phyloP scores from a whole-genome alignment of 2,113 vertebrate genomes.

The Pterocles orientalis region DNA sequence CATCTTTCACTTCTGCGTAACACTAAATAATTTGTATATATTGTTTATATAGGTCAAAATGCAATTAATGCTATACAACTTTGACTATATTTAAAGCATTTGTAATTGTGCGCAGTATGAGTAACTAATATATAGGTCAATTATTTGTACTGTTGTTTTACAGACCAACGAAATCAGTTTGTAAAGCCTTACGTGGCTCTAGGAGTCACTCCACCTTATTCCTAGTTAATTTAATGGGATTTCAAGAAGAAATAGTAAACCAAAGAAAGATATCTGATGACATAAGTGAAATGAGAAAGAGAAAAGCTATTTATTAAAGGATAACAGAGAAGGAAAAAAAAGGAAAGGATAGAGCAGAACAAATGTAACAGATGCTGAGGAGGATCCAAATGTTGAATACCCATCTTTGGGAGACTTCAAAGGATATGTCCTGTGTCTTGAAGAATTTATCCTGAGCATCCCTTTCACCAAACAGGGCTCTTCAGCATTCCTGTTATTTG shows the following conservation, averaged over 20 bases:
- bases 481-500: background rate
- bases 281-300: background rate
- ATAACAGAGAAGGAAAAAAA: background rate
- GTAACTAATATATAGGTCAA: background rate
- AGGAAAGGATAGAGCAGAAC: background rate
- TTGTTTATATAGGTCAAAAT: conserved; percentile 19
- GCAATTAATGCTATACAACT: background rate
- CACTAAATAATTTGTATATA: background rate
- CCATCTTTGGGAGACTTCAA: background rate
- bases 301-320: background rate
- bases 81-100: background rate
- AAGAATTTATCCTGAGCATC: background rate
- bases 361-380: background rate
- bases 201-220: background rate
- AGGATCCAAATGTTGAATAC: background rate
- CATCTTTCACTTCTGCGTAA: background rate
- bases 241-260: background rate
- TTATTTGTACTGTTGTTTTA: background rate
- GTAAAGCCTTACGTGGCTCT: background rate
- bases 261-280: background rate
- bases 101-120: background rate
- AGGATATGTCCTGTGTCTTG: background rate
- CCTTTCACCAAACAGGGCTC: background rate
- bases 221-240: background rate
- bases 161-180: background rate